Conservation (phyloP, 2,888 invertebrate species). For the Sialis fuliginosa region DNA sequence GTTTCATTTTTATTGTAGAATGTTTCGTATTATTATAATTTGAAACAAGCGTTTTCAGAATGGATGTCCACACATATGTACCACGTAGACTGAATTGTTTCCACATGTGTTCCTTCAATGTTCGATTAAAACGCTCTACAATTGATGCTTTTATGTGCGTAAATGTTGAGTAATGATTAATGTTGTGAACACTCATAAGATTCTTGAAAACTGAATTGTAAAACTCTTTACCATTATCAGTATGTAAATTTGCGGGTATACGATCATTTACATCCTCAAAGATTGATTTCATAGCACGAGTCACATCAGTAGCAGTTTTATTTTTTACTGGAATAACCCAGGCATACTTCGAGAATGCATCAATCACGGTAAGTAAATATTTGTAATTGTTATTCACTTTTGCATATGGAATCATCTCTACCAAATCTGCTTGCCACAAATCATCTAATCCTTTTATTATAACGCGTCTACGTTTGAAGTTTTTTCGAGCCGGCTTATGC, state of each 20-base stretch:
- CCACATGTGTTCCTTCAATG: conserved; percentile 13
- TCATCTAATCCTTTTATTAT: conserved; percentile 21
- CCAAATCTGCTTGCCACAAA: conserved; percentile 25
- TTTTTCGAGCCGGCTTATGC: conserved; percentile 19
- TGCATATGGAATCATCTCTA: conserved; percentile 17
- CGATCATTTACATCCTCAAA: not conserved
- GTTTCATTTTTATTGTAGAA: conserved; percentile 17
- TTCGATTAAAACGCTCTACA: conserved; percentile 14
- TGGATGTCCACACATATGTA: conserved; percentile 13
- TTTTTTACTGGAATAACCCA: conserved; percentile 19
- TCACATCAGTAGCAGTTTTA: conserved; percentile 16
- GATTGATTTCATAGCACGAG: not conserved
- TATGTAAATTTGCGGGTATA: conserved; percentile 14
- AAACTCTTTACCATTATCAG: conserved; percentile 17
- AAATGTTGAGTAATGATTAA: not conserved
- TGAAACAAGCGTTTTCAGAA: conserved; percentile 3
- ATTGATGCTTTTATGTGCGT: not conserved
- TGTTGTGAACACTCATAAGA: conserved; percentile 12
- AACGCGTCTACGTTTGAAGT: conserved; percentile 18
- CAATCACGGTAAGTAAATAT: conserved; percentile 20
- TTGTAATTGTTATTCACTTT: conserved; percentile 16
- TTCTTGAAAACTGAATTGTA: conserved; percentile 13
- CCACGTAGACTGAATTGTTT: conserved; percentile 16
- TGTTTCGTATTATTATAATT: conserved; percentile 7
- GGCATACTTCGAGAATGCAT: conserved; percentile 22